Percentiles rank a stretch among this genome's conserved stretches.
Conservation (phyloP, 2,113 vertebrate species). For the Gambusia affinis region DNA sequence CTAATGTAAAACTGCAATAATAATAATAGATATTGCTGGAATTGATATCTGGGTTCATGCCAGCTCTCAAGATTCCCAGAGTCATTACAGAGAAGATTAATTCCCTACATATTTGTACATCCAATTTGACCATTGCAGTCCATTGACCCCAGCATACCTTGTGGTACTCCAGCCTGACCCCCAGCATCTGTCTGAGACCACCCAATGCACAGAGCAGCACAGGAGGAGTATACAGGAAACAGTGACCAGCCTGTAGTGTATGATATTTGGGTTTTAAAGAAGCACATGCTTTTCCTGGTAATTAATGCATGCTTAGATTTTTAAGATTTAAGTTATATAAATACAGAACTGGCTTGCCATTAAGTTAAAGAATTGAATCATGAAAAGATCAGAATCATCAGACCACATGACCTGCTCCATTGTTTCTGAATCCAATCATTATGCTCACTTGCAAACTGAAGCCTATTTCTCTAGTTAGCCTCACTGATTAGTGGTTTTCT, state of each 20-base stretch:
- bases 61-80: constrained; percentile 18
- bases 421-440: no score
- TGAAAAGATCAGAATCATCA: no score
- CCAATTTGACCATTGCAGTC: constrained; percentile 59
- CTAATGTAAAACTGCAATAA: not conserved
- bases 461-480: no score
- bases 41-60: not conserved
- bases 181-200: constrained; percentile 53
- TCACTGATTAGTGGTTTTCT: no score
- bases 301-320: not conserved
- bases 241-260: not conserved
- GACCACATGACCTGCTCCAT: no score
- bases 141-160: constrained; percentile 59
- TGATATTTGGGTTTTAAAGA: not conserved
- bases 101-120: constrained; percentile 64
- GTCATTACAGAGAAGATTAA: constrained; percentile 63
- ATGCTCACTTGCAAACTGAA: no score
- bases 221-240: not conserved
- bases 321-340: not conserved
- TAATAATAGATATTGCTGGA: not conserved
- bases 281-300: not conserved
- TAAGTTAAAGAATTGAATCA: not conserved
- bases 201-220: constrained; percentile 45
- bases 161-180: constrained; percentile 41
- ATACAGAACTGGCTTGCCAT: not conserved